Base-by-base conservation (phyloP, 2,888 invertebrate genomes). In the Oligia latruncula region DNA sequence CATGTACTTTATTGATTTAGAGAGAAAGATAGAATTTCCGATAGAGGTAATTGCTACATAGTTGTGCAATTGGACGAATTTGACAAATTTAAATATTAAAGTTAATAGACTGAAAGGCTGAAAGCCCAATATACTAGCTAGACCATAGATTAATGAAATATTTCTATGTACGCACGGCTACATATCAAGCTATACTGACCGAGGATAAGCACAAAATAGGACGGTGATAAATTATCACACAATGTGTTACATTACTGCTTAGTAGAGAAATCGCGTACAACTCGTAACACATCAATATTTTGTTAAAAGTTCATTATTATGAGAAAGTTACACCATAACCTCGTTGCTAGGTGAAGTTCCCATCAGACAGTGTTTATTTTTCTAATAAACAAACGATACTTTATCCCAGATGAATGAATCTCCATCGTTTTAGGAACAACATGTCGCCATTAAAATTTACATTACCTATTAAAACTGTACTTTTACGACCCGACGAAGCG, bases 281-380 rank as follows among this genome's bases (percentile, higher is more conserved):
- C 35, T 71, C 17, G 46, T 67, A 71, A 72, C 49, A 72, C 52
- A 67, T 65, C 80, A 80, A 82, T 82, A 86, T 82, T 83, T 78
- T 87, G 74, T 77, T 80, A 58, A 83, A 79, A 81, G 70, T 72
- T 85, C 15, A 23, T 77, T 78, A 74, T 74, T 77, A 75, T 87
- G 80, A 79, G 85, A 85, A 88, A 85, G 71, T 82, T 77, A 13
- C 74, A 80, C 75, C 65, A 68, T 80, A 72, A 82, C 70, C 67
- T 64, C 58, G 73, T 81, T 72, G 65, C 52, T 73, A 68, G 62
- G 80, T 79, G 49, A 78, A 72, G 87, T 87, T 88, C 80, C 80
- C 89, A 87, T 76, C 74, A 67, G 74, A 80, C 82, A 80, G 29
- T 88, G 89, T 89, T 89, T 89, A 89, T 89, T 85, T 83, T 77